Evolutionary conservation across 2,888 invertebrate genomes (phyloP).

Genomic region (Meiosimyza decipiens): DNA sequence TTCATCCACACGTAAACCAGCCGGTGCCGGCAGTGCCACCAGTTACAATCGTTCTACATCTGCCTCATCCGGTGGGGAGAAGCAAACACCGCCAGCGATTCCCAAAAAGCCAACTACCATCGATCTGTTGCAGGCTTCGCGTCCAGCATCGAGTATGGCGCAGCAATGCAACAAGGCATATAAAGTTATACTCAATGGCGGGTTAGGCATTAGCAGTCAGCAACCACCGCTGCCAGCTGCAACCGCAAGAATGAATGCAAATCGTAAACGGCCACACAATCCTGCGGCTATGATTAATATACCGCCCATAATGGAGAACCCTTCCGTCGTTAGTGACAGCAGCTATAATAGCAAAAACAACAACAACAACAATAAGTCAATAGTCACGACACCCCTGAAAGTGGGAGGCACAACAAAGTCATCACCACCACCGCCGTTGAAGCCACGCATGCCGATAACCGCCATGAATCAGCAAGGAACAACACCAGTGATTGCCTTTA

Average conservation of each 20-base stretch:
- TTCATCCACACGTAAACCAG: slow-evolving; percentile 60
- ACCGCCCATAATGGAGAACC: slow-evolving; percentile 60
- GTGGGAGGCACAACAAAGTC: slow-evolving; percentile 40
- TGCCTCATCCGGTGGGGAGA: slow-evolving; percentile 36
- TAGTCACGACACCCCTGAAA: slow-evolving; percentile 34
- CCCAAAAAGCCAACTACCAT: slow-evolving; percentile 63
- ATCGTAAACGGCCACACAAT: slow-evolving; percentile 65
- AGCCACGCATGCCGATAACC: slow-evolving; percentile 59
- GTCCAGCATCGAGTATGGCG: slow-evolving; percentile 54
- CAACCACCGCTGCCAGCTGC: slow-evolving; percentile 43
- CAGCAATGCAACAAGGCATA: slow-evolving; percentile 54
- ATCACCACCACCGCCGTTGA: slow-evolving; percentile 61
- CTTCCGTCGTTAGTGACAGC: slow-evolving; percentile 37
- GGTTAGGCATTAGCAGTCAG: slow-evolving; percentile 30
- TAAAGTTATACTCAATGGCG: slow-evolving; percentile 58
- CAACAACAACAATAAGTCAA: slow-evolving; percentile 4
- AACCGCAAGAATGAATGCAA: slow-evolving; percentile 37
- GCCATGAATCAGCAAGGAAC: slow-evolving; percentile 32
- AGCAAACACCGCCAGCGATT: slow-evolving; percentile 60
- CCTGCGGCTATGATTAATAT: slow-evolving; percentile 46
- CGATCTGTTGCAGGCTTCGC: slow-evolving; percentile 56
- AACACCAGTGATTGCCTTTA: slow-evolving; percentile 44
- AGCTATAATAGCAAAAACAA: slow-evolving; percentile 30
- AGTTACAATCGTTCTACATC: slow-evolving; percentile 40
- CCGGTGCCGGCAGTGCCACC: slow-evolving; percentile 42